Percentiles rank a stretch among this genome's conserved stretches.
phyloP scores from a whole-genome alignment of 1,140 invertebrate species.

The Nasonia giraulti region DNA sequence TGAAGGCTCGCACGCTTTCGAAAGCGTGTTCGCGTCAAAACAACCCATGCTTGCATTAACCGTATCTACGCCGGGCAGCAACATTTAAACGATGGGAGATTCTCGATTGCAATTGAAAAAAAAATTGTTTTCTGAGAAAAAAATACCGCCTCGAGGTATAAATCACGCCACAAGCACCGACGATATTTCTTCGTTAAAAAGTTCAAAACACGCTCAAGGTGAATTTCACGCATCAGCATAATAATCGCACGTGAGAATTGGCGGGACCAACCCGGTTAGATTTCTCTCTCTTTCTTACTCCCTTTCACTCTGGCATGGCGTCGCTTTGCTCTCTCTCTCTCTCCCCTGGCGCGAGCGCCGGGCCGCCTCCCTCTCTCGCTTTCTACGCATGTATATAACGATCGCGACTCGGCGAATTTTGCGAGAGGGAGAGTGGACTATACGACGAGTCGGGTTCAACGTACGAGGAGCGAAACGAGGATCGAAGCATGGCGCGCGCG shows the following conservation, averaged over 20 bases:
- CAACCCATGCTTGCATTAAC: too few relatives aligned
- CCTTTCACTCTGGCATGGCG: neutral
- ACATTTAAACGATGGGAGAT: too few relatives aligned
- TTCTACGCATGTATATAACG: conserved; percentile 27
- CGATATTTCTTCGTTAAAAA: neutral
- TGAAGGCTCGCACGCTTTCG: too few relatives aligned
- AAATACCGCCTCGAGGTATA: too few relatives aligned
- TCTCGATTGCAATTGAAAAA: too few relatives aligned
- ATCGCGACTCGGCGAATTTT: conserved; percentile 22
- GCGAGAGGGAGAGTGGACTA: conserved; percentile 13
- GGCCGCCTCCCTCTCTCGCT: conserved; percentile 2
- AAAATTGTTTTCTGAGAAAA: too few relatives aligned
- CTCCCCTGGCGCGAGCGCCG: neutral
- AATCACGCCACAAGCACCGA: too few relatives aligned
- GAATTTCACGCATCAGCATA: neutral
- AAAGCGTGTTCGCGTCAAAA: too few relatives aligned
- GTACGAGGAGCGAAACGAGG: conserved; percentile 31
- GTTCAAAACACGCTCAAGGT: neutral
- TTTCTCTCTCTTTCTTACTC: neutral
- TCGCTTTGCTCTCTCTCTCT: conserved; percentile 1
- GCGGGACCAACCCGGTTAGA: neutral
- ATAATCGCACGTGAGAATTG: conserved; percentile 28
- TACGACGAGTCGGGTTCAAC: conserved; percentile 2
- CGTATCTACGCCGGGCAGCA: too few relatives aligned
- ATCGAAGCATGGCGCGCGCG: conserved; percentile 29